Base-by-base conservation (phyloP, 2,888 invertebrate genomes). In the Gari tellinella region DNA sequence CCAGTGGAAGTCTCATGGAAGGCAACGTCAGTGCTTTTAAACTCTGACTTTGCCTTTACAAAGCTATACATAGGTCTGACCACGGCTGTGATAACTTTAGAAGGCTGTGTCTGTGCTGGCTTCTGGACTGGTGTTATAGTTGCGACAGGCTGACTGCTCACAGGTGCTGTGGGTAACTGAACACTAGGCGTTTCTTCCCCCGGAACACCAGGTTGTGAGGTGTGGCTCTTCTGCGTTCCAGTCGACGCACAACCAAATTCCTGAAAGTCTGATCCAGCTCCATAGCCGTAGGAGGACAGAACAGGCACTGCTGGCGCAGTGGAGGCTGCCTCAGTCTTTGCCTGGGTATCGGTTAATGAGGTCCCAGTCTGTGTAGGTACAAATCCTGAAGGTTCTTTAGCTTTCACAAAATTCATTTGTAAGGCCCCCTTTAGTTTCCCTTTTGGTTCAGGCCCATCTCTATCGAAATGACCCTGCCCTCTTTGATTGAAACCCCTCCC, bases 391-490 rank as follows among this genome's bases (percentile, higher is more conserved):
- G 45, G 31, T 31, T 57, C 57, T 7, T 45, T 45, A 48, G 81
- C 70, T 62, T 82, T 84, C 15, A 87, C 86, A 84, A 87, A 87
- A 40, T 75, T 76, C 15, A 81, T 53, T n/a, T 58, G 55, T 60
- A 79, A 78, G 48, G 81, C 67, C 40, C 80, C 75, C 38, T 70
- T 81, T 10, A 69, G 61, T 61, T 66, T 52, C 10, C 61, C 94
- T 51, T 95, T 94, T 87, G 95, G 96, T 56, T 14, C 52, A 8
- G 15, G 21, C 10, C 48, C 40, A 8, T 19, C 10, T 25, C 25
- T 45, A 23, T n/a, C 2, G 17, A 46, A 46, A 14, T 19, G 31
- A 23, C 46, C 46, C 25, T 21, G n/a, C 10, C 53, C 38, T 19
- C 53, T 38, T 1, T 15, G 5, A 41, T 38, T 31, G n/a, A 23